phyloP scores from a whole-genome alignment of 1,140 invertebrate genomes.

The Aphelenchoides fujianensis region DNA sequence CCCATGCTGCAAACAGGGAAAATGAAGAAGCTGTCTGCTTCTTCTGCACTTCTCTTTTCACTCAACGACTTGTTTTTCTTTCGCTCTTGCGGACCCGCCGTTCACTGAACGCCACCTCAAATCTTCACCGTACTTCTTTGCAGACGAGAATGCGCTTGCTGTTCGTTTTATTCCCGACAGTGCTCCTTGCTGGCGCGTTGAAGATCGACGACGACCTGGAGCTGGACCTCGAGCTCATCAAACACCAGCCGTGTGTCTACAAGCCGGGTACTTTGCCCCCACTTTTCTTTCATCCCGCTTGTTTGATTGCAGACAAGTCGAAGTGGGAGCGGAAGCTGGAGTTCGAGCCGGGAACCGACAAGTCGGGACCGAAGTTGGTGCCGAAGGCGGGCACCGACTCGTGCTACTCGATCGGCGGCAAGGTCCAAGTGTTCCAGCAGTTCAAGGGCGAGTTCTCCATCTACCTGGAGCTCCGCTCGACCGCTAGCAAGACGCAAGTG shows the following conservation, averaged over 20 bases:
- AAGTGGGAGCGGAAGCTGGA: constrained; percentile 60
- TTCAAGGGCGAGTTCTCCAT: constrained; percentile 62
- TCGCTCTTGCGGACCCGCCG: no score
- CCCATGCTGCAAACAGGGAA: no score
- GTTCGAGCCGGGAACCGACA: constrained; percentile 58
- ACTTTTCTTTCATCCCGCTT: constrained; percentile 5
- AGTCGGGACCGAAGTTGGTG: constrained; percentile 49
- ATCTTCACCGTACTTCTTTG: no score
- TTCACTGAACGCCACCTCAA: no score
- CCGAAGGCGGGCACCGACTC: constrained; percentile 29
- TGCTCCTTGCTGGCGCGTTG: no score
- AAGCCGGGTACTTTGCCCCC: constrained; percentile 43
- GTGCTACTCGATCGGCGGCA: constrained; percentile 50
- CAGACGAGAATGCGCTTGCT: no score
- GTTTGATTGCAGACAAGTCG: constrained; percentile 39
- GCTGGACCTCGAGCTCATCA: constrained; percentile 56
- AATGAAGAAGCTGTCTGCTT: no score
- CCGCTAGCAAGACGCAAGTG: constrained; percentile 58
- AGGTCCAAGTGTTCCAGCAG: constrained; percentile 36
- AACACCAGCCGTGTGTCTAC: constrained; percentile 57
- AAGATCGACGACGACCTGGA: constrained; percentile 56
- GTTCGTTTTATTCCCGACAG: no score
- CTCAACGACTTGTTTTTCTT: no score
- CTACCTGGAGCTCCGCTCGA: constrained; percentile 54
- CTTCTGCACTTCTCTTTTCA: no score